Base-by-base conservation (phyloP, 2,888 invertebrate genomes). In the Ophraella communa region DNA sequence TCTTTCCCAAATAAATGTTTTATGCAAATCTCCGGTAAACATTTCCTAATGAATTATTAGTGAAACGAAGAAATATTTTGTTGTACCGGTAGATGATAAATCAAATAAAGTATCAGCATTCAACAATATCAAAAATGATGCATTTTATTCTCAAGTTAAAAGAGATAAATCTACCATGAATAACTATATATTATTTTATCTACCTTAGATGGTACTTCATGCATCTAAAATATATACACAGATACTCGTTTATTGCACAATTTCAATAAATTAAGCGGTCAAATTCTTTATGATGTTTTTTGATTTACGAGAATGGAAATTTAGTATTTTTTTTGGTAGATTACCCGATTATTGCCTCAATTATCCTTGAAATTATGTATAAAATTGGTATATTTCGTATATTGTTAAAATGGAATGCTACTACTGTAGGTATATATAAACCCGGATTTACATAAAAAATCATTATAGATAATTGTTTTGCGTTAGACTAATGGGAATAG, bases 61-160 rank as follows among this genome's bases (percentile, higher is more conserved):
- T 39, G 7, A 20, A 21, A 20, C n/a, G 3, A 20, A 14, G 21
- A 45, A 45, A 53, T 53, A 30, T 59, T 51, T 49, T 51, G 58
- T 59, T 59, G 49, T 59, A 59, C 58, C 24, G 21, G 51, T 39
- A 33, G 17, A 35, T 24, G 24, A 59, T 45, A 45, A 59, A 59
- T 59, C 58, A 59, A 51, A 49, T 11, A 59, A 47, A 14, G 58
- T 33, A 58, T 59, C 51, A 49, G 58, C 24, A 51, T 24, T 59
- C 39, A 59, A 59, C 58, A 59, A 51, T 27, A 51, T 59, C 58
- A 59, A 51, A 51, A 51, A 51, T 51, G 49, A 59, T 59, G 49
- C 23, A 35, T 24, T 59, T 59, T 59, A 59, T 58, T 21, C 58
- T 17, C 35, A 39, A 5, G 35, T 27, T 14, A 17, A 39, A 39